Evolutionary conservation across 2,797 vertebrate species (phyloP).

Genomic region (Sebastes kiyomatsui): DNA sequence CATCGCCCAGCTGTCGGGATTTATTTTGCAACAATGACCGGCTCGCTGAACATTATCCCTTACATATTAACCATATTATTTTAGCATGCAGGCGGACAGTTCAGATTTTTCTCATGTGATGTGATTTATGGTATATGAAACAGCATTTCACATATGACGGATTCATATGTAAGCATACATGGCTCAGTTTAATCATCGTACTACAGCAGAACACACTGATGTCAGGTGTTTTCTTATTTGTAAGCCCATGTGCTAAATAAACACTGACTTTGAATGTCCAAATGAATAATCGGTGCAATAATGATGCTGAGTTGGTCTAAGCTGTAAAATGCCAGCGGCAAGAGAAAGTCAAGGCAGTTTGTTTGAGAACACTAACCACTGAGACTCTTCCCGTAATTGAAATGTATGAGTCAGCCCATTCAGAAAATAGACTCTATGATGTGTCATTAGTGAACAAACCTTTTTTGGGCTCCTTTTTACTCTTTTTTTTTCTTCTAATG

Average conservation of each 20-base stretch:
- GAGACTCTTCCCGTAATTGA: conserved; percentile 1
- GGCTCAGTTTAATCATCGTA: neutral
- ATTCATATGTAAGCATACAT: neutral
- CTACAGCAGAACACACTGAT: neutral
- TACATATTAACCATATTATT: neutral
- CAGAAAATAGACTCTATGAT: conserved; percentile 11
- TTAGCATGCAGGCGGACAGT: neutral
- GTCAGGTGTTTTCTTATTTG: neutral
- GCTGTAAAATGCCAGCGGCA: conserved; percentile 14
- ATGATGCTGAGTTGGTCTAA: conserved; percentile 10
- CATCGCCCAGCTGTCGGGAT: no score
- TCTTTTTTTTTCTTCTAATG: neutral
- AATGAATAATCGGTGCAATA: conserved; percentile 24
- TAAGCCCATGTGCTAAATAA: neutral
- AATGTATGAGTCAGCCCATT: conserved; percentile 28
- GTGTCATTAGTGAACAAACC: conserved; percentile 12
- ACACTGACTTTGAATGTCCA: conserved; percentile 6
- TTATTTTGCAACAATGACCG: no score
- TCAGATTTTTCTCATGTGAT: neutral
- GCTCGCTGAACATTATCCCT: no score
- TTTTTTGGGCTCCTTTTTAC: neutral
- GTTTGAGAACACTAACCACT: neutral
- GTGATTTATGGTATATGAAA: neutral
- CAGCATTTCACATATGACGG: neutral
- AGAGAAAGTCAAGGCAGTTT: conserved; percentile 9